A percentile compares a stretch with the other conserved stretches of the same genome.
phyloP scores from a whole-genome alignment of 1,140 invertebrate species.

The Neuroterus valhalla region DNA sequence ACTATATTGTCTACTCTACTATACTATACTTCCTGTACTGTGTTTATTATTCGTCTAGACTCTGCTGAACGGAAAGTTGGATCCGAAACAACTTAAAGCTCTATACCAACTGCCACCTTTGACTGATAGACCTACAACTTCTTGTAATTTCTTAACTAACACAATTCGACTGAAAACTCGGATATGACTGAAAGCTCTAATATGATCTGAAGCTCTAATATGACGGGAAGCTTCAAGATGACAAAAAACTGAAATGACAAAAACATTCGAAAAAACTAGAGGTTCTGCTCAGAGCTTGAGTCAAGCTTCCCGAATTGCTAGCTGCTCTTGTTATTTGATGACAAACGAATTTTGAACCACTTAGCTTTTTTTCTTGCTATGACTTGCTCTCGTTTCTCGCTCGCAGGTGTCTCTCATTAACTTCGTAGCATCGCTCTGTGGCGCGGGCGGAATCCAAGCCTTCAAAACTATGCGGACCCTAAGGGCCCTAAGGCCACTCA shows the following conservation, averaged over 20 bases:
- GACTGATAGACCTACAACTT: too few species aligned
- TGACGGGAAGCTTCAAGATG: neutral
- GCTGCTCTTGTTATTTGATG: neutral
- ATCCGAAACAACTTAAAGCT: neutral
- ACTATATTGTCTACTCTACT: constrained; percentile 56
- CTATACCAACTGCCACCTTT: neutral
- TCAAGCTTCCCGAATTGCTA: neutral
- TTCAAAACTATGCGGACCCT: constrained; percentile 98
- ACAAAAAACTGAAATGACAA: neutral
- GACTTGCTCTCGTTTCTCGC: constrained; percentile 76
- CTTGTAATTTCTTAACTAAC: too few species aligned
- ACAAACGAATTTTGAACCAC: constrained; percentile 20
- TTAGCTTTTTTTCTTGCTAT: constrained; percentile 61
- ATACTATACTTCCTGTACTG: constrained; percentile 41
- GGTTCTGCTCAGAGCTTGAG: constrained; percentile 8
- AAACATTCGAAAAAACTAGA: too few species aligned
- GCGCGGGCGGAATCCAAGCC: constrained; percentile 96
- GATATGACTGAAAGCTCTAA: neutral
- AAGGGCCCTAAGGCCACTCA: constrained; percentile 93
- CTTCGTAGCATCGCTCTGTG: constrained; percentile 94
- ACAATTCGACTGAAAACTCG: too few species aligned
- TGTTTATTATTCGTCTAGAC: constrained; percentile 9
- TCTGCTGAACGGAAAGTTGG: neutral
- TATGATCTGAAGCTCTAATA: neutral
- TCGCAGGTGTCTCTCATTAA: constrained; percentile 96